These are phyloP conservation scores for Chydorus sphaericus DNA, from an alignment of 2,888 invertebrate species.

Conservation along the genomic window DNA sequence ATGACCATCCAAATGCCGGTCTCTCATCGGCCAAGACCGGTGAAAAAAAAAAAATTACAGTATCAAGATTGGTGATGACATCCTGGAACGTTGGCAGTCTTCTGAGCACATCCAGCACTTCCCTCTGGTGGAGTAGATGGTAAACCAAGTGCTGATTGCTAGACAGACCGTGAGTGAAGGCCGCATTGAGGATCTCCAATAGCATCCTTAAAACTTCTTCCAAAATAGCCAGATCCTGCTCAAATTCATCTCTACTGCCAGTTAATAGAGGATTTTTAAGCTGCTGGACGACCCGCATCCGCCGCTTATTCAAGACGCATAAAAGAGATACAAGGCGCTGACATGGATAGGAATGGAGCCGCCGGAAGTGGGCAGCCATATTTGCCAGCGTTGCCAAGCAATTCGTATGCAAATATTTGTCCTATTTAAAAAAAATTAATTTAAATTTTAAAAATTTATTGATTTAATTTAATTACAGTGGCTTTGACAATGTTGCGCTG, in stretches of 20 bases:
- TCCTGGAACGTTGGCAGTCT: slow-evolving; percentile 81
- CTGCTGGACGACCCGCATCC: slow-evolving; percentile 47
- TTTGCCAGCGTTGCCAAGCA: slow-evolving; percentile 96
- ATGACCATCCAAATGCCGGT: not conserved
- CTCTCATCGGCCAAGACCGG: not conserved
- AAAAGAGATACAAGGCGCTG: slow-evolving; percentile 84
- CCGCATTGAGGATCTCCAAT: slow-evolving; percentile 91
- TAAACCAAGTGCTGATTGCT: slow-evolving; percentile 88
- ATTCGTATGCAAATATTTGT: slow-evolving; percentile 96
- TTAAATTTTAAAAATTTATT: slow-evolving; percentile 16
- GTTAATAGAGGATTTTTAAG: not conserved
- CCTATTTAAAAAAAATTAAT: slow-evolving; percentile 33
- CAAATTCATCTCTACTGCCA: slow-evolving; percentile 26
- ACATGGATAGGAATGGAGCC: slow-evolving; percentile 88
- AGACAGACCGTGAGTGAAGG: slow-evolving; percentile 69
- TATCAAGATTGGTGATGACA: slow-evolving; percentile 86
- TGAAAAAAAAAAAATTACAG: slow-evolving; percentile 41
- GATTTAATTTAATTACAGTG: slow-evolving; percentile 37
- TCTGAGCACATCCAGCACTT: slow-evolving; percentile 72
- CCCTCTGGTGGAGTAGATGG: slow-evolving; percentile 80
- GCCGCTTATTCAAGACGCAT: slow-evolving; percentile 78
- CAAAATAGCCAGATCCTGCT: slow-evolving; percentile 77
- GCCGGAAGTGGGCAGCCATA: slow-evolving; percentile 84
- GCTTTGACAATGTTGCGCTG: slow-evolving; percentile 96
- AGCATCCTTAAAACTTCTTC: slow-evolving; percentile 95